These are phyloP conservation scores for Andrena flavipes DNA, from an alignment of 2,888 invertebrate genomes.

Conservation along the genomic window DNA sequence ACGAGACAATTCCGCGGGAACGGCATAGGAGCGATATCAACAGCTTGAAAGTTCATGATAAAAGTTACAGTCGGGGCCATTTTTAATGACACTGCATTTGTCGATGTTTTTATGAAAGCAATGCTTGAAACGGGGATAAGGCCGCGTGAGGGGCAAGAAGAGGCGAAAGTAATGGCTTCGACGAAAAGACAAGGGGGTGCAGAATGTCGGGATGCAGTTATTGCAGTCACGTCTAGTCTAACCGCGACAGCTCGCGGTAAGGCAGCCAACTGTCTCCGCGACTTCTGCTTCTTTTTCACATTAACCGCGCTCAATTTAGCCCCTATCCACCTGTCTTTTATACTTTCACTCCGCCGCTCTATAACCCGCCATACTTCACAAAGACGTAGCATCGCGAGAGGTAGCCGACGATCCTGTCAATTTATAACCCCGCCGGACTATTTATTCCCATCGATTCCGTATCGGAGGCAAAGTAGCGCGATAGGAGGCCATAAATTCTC, in stretches of 20 bases:
- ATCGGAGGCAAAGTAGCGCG: not conserved
- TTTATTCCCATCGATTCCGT: not conserved
- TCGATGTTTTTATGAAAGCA: slow-evolving; percentile 14
- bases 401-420: not conserved
- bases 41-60: not conserved
- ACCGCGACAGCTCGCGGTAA: slow-evolving; percentile 62
- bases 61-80: not conserved
- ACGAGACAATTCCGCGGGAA: not conserved
- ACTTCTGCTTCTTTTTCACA: slow-evolving; percentile 70
- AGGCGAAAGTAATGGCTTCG: slow-evolving; percentile 38
- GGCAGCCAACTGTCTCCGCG: slow-evolving; percentile 62
- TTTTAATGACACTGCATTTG: slow-evolving; percentile 23
- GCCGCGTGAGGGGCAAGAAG: not conserved
- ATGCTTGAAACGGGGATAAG: slow-evolving; percentile 14
- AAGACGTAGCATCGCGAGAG: not conserved
- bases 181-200: slow-evolving; percentile 55
- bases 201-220: slow-evolving; percentile 69
- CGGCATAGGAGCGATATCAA: slow-evolving; percentile 12
- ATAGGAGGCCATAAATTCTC: slow-evolving; percentile 26
- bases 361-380: not conserved
- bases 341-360: not conserved
- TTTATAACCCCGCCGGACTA: not conserved
- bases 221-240: slow-evolving; percentile 77
- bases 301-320: slow-evolving; percentile 75
- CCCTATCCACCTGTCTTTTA: slow-evolving; percentile 34